These are phyloP conservation scores for Micromys minutus DNA, from an alignment of 2,113 vertebrate species.

Conservation along the genomic window DNA sequence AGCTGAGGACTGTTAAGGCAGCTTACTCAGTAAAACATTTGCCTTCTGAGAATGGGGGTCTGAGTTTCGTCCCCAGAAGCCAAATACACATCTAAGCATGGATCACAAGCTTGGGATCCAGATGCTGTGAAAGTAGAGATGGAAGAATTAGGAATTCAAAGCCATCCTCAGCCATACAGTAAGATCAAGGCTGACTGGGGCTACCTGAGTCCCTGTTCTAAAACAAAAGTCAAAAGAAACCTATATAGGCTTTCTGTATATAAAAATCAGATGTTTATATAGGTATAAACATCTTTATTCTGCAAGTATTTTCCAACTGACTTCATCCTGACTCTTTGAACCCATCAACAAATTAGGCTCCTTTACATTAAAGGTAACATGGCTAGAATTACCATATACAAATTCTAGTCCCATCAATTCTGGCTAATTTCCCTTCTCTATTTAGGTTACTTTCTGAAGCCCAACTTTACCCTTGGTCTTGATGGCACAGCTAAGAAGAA, in stretches of 20 bases:
- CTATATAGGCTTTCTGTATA: fast-evolving
- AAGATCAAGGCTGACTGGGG: too few species aligned
- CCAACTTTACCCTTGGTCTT: not conserved
- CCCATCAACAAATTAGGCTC: not conserved
- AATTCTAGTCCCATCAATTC: not conserved
- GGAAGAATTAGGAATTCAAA: not conserved
- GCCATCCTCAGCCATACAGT: not conserved
- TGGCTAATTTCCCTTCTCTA: not conserved
- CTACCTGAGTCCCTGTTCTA: not conserved
- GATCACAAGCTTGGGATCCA: not conserved
- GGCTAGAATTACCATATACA: not conserved
- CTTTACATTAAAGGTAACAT: not conserved
- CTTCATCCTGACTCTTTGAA: not conserved
- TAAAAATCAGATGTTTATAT: too few species aligned
- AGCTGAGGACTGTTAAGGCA: not conserved
- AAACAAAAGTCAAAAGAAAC: not conserved
- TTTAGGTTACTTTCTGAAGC: not conserved
- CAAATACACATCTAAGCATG: not conserved
- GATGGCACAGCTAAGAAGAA: not conserved
- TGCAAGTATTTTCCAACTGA: not conserved
- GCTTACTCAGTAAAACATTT: too few species aligned
- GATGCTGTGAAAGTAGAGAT: not conserved
- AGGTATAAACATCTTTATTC: not conserved
- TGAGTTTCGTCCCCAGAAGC: not conserved
- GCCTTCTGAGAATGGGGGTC: not conserved